phyloP scores from a whole-genome alignment of 2,797 vertebrate genomes.

The Sebastes hubbsi region DNA sequence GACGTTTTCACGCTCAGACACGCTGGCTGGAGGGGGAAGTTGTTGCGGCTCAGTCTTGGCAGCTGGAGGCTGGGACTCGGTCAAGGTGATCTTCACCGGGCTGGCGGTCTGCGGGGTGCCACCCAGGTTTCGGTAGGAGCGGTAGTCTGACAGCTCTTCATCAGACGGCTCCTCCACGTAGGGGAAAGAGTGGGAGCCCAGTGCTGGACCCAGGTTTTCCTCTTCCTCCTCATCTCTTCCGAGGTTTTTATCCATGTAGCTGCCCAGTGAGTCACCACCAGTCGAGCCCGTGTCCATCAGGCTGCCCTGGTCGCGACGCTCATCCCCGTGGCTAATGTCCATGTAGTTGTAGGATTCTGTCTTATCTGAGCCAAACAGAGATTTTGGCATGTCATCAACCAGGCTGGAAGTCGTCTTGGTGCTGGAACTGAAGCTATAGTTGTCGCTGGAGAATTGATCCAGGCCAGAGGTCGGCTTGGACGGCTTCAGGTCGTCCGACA shows the following conservation, averaged over 20 bases:
- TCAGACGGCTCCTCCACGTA: constrained; percentile 87
- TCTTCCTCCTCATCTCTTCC: constrained; percentile 69
- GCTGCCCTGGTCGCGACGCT: constrained; percentile 69
- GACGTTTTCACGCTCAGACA: constrained; percentile 80
- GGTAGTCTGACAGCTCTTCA: constrained; percentile 84
- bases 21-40: constrained; percentile 65
- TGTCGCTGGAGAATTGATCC: constrained; percentile 84
- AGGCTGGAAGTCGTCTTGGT: constrained; percentile 90
- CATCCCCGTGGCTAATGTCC: constrained; percentile 92
- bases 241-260: constrained; percentile 79
- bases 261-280: constrained; percentile 65
- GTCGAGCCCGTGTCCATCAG: constrained; percentile 68
- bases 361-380: constrained; percentile 87
- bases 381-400: constrained; percentile 84
- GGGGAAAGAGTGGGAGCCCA: constrained; percentile 84
- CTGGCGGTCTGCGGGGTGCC: constrained; percentile 79
- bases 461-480: constrained; percentile 73
- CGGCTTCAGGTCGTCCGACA: constrained; percentile 85
- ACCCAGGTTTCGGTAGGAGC: constrained; percentile 78
- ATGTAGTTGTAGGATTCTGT: constrained; percentile 95
- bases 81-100: constrained; percentile 92
- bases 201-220: constrained; percentile 79
- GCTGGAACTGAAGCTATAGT: constrained; percentile 87
- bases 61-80: constrained; percentile 77
- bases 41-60: constrained; percentile 42